A percentile compares a stretch with the other conserved stretches of the same genome.
These are phyloP conservation scores for Sebastes iracundus DNA, from an alignment of 2,797 vertebrate genomes.

Conservation along the genomic window DNA sequence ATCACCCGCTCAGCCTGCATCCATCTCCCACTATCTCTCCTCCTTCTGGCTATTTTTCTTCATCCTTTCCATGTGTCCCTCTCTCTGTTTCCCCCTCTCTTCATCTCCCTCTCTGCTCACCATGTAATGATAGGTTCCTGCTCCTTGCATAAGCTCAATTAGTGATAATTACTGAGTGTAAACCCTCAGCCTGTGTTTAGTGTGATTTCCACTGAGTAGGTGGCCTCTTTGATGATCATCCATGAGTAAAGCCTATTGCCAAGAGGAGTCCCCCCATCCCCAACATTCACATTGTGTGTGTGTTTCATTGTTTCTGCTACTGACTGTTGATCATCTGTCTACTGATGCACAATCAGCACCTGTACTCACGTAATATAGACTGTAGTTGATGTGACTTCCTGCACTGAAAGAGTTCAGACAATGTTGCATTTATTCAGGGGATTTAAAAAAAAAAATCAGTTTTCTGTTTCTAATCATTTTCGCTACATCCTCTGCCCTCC, in stretches of 20 bases:
- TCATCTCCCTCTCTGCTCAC: conserved; percentile 24
- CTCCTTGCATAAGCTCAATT: conserved; percentile 73
- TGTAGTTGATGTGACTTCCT: not conserved
- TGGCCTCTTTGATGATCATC: conserved; percentile 66
- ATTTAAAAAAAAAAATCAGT: not conserved
- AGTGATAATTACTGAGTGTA: conserved; percentile 73
- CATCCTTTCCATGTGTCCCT: not conserved
- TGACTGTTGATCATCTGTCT: not conserved
- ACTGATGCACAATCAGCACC: not conserved
- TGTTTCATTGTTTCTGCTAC: conserved; percentile 15
- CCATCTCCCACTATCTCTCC: conserved; percentile 12
- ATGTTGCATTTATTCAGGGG: not conserved
- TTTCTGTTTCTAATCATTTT: not conserved
- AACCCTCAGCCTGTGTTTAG: conserved; percentile 63
- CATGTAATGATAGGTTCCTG: conserved; percentile 68
- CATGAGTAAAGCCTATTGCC: conserved; percentile 41
- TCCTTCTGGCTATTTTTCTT: conserved; percentile 23
- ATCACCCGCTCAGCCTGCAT: not conserved
- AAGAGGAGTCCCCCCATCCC: conserved; percentile 1
- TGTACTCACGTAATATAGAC: not conserved
- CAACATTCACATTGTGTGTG: conserved; percentile 9
- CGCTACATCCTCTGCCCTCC: not conserved
- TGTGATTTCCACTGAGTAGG: conserved; percentile 63
- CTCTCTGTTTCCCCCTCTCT: conserved; percentile 5
- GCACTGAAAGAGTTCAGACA: not conserved